Percentiles rank a stretch among this genome's conserved stretches.
Conservation (phyloP, 1,140 invertebrate genomes). For the Charaxes varanes region DNA sequence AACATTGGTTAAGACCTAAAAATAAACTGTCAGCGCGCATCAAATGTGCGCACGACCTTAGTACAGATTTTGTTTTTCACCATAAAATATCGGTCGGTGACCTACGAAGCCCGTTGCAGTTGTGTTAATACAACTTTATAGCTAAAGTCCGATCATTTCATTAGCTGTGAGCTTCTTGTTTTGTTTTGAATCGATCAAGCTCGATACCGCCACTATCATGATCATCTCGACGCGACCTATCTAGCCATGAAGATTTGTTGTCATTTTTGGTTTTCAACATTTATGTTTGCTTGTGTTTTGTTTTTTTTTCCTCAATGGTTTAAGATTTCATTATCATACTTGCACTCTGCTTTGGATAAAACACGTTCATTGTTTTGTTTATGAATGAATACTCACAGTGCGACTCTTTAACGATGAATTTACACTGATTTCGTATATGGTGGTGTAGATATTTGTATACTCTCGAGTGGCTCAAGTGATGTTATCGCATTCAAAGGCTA, state of each 20-base stretch:
- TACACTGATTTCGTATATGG: too few species aligned
- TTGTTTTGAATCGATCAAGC: constrained; percentile 25
- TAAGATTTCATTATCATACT: constrained; percentile 7
- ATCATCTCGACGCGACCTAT: too few species aligned
- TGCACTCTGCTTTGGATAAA: constrained; percentile 8
- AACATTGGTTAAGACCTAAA: too few species aligned
- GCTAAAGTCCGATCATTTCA: constrained; percentile 17
- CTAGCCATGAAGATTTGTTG: too few species aligned
- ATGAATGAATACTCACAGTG: too few species aligned
- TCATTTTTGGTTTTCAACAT: constrained; percentile 11
- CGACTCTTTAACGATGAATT: too few species aligned
- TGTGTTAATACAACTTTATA: constrained; percentile 35
- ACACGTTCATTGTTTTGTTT: too few species aligned
- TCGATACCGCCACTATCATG: constrained; percentile 23
- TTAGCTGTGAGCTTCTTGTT: constrained; percentile 24
- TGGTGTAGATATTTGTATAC: too few species aligned
- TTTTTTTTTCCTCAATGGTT: constrained; percentile 9
- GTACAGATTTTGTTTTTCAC: constrained; percentile 15
- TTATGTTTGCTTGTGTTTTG: constrained; percentile 21
- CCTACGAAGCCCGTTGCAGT: constrained; percentile 38
- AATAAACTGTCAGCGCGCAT: too few species aligned
- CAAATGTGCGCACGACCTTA: constrained; percentile 1
- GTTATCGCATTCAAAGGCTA: too few species aligned
- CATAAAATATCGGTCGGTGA: constrained; percentile 43
- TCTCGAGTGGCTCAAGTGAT: too few species aligned